Evolutionary conservation across 2,888 invertebrate genomes (phyloP), one percentile per base, ranked within the genome.

Genomic region (Arrhopalites spinosus): DNA sequence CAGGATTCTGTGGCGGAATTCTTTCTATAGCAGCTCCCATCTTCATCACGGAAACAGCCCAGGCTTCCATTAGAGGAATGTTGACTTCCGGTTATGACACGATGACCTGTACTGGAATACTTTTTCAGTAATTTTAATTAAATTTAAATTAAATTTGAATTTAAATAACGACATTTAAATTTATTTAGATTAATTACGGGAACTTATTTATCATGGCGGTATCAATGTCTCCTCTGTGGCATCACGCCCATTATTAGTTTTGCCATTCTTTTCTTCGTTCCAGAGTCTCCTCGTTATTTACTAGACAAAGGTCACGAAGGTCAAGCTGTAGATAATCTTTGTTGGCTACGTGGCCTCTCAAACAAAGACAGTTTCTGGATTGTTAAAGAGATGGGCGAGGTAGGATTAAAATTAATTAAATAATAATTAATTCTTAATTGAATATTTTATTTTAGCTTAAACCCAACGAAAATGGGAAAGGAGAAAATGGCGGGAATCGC

Each of bases 211-310:
- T 1, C 43, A 8, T 67, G 67, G 67, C 1, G 43, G n/a, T 1
- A 20, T n/a, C 79, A 81, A 75, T 77, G 79, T 11, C 29, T 78
- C n/a, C 78, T 79, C 5, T 80, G 80, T 59, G 79, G 77, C 29
- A 45, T 77, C 7, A 71, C 79, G 20, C 80, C 80, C 13, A 27
- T 80, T 0, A 66, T 73, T 1, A 78, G 76, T 61, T 79, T 79
- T 59, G 53, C 73, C 23, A 74, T 79, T 20, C 76, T 79, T 77
- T 73, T 68, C 45, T 77, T 79, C 59, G 78, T 78, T 5, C 79
- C 79, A 17, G 75, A 75, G n/a, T 64, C 75, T 25, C 70, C 78
- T 50, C 47, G 66, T 1, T 81, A 74, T 72, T 77, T 81, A 30
- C 71, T 81, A 0, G 78, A 79, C 25, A 69, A 63, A 20, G 79